phyloP scores from a whole-genome alignment of 1,140 invertebrate species.

The Drosophila burlai region DNA sequence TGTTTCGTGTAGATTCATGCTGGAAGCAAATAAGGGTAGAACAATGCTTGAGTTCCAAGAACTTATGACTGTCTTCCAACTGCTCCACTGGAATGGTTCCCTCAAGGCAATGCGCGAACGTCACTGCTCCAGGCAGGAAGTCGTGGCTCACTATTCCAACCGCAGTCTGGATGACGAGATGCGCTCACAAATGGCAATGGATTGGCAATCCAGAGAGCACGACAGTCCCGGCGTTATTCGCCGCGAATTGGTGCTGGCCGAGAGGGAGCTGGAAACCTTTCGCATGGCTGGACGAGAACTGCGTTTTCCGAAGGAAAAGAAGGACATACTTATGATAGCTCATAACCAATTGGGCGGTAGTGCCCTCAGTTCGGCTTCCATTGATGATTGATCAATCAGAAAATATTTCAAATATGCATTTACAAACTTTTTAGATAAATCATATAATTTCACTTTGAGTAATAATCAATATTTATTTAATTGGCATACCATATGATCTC shows the following conservation, averaged over 20 bases:
- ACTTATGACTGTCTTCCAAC: slow-evolving; percentile 98
- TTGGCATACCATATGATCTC: slow-evolving; percentile 79
- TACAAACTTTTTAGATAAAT: slow-evolving; percentile 36
- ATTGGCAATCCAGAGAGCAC: slow-evolving; percentile 96
- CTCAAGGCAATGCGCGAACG: slow-evolving; percentile 96
- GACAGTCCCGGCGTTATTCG: slow-evolving; percentile 92
- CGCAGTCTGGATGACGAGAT: slow-evolving; percentile 96
- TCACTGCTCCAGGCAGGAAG: slow-evolving; percentile 97
- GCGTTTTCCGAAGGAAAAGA: slow-evolving; percentile 97
- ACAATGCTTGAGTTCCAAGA: slow-evolving; percentile 99
- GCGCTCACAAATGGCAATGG: slow-evolving; percentile 97
- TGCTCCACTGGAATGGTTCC: slow-evolving; percentile 98
- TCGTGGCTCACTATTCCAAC: slow-evolving; percentile 97
- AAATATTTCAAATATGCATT: slow-evolving; percentile 9
- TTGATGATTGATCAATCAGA: slow-evolving; percentile 69
- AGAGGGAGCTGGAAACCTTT: slow-evolving; percentile 95
- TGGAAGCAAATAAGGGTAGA: slow-evolving; percentile 95
- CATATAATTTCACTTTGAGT: slow-evolving; percentile 32
- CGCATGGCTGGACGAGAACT: slow-evolving; percentile 95
- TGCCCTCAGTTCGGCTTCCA: slow-evolving; percentile 84
- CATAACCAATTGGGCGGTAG: slow-evolving; percentile 90
- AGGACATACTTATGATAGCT: slow-evolving; percentile 96
- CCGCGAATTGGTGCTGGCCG: slow-evolving; percentile 92
- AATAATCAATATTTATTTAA: slow-evolving; percentile 62
- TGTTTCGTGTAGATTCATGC: slow-evolving; percentile 90